A percentile compares a stretch with the other conserved stretches of the same genome.
Evolutionary conservation across 2,888 invertebrate species (phyloP).

Genomic region (Sipunculus nudus): DNA sequence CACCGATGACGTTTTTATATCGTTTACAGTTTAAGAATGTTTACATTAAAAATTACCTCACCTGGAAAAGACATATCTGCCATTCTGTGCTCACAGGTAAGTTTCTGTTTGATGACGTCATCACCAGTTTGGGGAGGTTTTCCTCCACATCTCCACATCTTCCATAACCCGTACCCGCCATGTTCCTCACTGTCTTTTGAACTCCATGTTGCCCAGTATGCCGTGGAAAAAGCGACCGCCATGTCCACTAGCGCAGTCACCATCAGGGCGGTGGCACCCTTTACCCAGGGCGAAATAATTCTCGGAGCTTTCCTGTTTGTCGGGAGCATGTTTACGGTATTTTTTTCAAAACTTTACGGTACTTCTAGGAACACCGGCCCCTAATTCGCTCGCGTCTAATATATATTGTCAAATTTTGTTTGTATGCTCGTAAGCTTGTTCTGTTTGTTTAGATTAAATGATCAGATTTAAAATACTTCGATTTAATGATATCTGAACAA

Average conservation of each 20-base stretch:
- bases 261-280: slow-evolving; percentile 17
- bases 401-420: no score
- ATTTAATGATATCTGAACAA: no score
- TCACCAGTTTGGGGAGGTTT: not conserved
- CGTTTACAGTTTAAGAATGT: not conserved
- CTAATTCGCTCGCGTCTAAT: no score
- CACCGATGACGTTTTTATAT: not conserved
- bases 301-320: not conserved
- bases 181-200: not conserved
- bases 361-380: no score
- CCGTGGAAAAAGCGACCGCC: slow-evolving; percentile 22
- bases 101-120: not conserved
- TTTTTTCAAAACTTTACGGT: no score
- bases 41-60: not conserved
- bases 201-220: slow-evolving; percentile 29
- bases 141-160: slow-evolving; percentile 17
- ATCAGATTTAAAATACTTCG: no score
- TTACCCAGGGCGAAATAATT: slow-evolving; percentile 12
- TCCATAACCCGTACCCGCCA: slow-evolving; percentile 30
- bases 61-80: slow-evolving; percentile 19
- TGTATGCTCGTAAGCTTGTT: no score
- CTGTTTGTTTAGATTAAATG: no score
- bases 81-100: slow-evolving; percentile 12
- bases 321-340: not conserved
- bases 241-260: slow-evolving; percentile 17